phyloP scores from a whole-genome alignment of 37 sponge, comb jelly and placozoan genomes.

The Corticium candelabrum region DNA sequence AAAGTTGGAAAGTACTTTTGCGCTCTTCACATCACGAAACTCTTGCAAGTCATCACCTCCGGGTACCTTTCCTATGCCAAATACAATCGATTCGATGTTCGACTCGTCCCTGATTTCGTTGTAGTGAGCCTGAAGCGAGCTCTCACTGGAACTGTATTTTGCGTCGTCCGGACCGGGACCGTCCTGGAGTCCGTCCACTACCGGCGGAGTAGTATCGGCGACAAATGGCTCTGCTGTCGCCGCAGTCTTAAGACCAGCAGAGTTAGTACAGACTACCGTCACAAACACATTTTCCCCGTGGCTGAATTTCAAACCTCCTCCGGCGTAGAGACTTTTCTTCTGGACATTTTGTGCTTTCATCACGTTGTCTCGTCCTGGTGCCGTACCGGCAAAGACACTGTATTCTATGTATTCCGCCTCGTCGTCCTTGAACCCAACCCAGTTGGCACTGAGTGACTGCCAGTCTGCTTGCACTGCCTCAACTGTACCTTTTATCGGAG shows the following conservation, averaged over 20 bases:
- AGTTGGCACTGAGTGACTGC: neutral
- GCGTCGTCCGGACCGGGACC: neutral
- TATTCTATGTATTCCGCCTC: neutral
- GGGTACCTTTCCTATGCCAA: neutral
- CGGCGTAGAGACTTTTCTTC: neutral
- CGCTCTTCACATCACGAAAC: neutral
- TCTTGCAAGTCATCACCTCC: neutral
- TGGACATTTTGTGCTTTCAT: neutral
- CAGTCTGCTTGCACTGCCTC: neutral
- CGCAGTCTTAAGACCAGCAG: neutral
- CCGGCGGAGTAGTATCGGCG: slow-evolving; percentile 2
- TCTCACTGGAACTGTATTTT: neutral
- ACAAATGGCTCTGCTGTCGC: neutral
- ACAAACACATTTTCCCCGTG: neutral
- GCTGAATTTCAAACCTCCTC: neutral
- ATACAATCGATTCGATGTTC: neutral
- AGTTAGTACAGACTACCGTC: neutral
- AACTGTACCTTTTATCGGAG: neutral
- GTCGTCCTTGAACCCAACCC: neutral
- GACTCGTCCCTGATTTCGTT: neutral
- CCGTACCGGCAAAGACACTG: neutral
- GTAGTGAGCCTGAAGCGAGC: neutral
- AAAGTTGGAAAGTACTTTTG: neutral
- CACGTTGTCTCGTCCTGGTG: neutral
- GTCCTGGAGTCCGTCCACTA: neutral